phyloP scores from a whole-genome alignment of 2,797 vertebrate species.

The Selene dorsalis region DNA sequence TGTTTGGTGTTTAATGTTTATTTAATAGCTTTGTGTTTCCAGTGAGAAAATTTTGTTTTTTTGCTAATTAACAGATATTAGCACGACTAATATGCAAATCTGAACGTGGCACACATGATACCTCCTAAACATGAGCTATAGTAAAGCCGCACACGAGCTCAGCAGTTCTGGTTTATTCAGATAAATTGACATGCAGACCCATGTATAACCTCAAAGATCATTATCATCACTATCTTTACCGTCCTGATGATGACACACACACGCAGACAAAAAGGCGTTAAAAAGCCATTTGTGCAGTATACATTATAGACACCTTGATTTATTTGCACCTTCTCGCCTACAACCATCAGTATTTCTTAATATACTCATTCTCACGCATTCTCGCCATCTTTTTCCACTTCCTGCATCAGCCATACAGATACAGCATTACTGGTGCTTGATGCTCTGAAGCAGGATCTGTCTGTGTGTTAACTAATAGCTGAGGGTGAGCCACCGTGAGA shows the following conservation, averaged over 20 bases:
- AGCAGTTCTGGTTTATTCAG: not conserved
- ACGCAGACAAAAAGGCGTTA: slow-evolving; percentile 25
- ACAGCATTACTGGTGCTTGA: slow-evolving; percentile 14
- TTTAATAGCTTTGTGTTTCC: too few relatives aligned
- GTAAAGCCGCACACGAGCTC: not conserved
- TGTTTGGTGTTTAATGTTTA: too few relatives aligned
- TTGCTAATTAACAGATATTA: not conserved
- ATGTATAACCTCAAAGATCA: not conserved
- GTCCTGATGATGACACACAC: not conserved
- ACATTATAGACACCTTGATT: slow-evolving; percentile 22
- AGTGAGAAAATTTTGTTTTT: not conserved
- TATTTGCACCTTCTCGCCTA: slow-evolving; percentile 55
- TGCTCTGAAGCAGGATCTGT: slow-evolving; percentile 14
- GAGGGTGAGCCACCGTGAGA: slow-evolving; percentile 16
- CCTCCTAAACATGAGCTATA: not conserved
- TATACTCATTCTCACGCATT: not conserved
- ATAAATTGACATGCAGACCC: not conserved
- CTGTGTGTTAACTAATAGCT: slow-evolving; percentile 24
- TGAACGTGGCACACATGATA: not conserved
- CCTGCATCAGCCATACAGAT: slow-evolving; percentile 17
- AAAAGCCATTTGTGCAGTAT: slow-evolving; percentile 36
- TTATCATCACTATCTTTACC: not conserved
- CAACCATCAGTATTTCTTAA: slow-evolving; percentile 28
- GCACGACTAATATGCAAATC: not conserved
- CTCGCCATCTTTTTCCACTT: slow-evolving; percentile 1